Conservation (phyloP, 2,888 invertebrate species). For the Pachydiplax longipennis region DNA sequence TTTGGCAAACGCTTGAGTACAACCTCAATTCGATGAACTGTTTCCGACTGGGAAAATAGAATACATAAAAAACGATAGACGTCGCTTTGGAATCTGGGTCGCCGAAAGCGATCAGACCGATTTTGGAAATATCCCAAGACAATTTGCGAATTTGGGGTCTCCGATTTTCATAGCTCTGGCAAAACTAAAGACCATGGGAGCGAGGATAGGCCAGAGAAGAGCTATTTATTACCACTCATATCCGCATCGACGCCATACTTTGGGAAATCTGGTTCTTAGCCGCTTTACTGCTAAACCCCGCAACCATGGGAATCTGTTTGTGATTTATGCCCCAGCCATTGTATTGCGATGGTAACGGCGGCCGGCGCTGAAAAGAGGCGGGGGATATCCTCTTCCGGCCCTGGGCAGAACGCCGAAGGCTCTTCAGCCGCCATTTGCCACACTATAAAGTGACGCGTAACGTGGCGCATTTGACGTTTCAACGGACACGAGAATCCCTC, state of each 20-base stretch:
- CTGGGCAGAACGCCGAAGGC: neutral
- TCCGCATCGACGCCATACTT: conserved; percentile 20
- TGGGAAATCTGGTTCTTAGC: conserved; percentile 16
- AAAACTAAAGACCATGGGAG: neutral
- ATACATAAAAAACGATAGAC: neutral
- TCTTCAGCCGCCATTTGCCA: conserved; percentile 27
- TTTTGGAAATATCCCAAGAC: conserved; percentile 28
- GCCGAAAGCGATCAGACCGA: neutral
- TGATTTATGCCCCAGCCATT: conserved; percentile 12
- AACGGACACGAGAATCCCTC: neutral
- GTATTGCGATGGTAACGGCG: neutral
- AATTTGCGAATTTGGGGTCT: neutral
- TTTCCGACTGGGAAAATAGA: neutral
- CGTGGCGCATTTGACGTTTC: neutral
- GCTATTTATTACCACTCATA: conserved; percentile 33
- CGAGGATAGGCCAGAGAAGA: neutral
- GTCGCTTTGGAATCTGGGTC: neutral
- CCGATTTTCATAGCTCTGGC: conserved; percentile 7
- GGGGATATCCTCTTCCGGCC: neutral
- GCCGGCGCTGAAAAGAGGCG: neutral
- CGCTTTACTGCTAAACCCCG: conserved; percentile 12
- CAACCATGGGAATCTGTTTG: conserved; percentile 5
- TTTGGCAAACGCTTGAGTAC: neutral
- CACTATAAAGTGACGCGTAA: conserved; percentile 1
- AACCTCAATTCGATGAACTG: neutral